Evolutionary conservation across 2,888 invertebrate genomes (phyloP).

Genomic region (Amorpha juglandis): DNA sequence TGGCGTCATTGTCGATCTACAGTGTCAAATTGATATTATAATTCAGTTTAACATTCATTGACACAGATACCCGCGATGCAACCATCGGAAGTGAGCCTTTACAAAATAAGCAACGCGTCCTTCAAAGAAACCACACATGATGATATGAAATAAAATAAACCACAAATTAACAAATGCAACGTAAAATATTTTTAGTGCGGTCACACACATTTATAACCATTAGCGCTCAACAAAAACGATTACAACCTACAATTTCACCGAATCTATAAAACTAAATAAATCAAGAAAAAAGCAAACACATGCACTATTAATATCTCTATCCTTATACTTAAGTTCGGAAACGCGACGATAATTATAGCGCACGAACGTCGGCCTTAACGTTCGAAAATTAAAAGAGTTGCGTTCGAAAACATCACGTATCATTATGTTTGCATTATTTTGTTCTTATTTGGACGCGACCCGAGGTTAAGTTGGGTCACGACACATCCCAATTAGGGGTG

Average conservation of each 20-base stretch:
- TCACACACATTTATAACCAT: constrained; percentile 76
- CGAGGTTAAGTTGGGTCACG: constrained; percentile 82
- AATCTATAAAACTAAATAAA: constrained; percentile 78
- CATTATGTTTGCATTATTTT: constrained; percentile 82
- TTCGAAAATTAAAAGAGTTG: constrained; percentile 74
- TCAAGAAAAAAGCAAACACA: constrained; percentile 75
- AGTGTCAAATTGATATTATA: too few species aligned
- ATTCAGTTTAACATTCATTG: too few species aligned
- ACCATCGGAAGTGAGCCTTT: not conserved
- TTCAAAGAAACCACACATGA: constrained; percentile 15
- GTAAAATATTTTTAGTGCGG: constrained; percentile 33
- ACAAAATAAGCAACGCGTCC: not conserved
- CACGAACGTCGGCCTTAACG: constrained; percentile 66
- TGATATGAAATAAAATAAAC: constrained; percentile 18
- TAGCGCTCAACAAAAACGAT: constrained; percentile 69
- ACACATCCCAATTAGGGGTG: constrained; percentile 82
- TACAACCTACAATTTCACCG: constrained; percentile 73
- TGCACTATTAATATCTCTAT: constrained; percentile 81
- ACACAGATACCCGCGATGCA: too few species aligned
- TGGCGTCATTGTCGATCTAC: too few species aligned
- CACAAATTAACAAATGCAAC: constrained; percentile 32
- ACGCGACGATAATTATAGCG: constrained; percentile 78
- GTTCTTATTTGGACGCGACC: constrained; percentile 71
- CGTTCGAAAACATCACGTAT: constrained; percentile 70
- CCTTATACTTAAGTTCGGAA: constrained; percentile 79